Base-by-base conservation (phyloP, 2,797 vertebrate genomes). In the Enteromius thamalakanensis region DNA sequence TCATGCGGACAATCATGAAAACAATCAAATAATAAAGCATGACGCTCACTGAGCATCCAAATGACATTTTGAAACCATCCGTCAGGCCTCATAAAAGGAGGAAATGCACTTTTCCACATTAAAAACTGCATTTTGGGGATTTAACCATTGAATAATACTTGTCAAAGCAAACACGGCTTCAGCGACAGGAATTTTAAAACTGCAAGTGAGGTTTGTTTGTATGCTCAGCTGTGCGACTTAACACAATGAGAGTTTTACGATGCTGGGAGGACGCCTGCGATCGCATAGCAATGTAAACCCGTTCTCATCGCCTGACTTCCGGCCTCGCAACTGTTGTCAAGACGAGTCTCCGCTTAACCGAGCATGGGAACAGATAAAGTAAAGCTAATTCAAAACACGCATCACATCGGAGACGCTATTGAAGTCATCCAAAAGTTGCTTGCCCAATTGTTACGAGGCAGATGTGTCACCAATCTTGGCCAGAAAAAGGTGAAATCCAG, bases 221-320 rank as follows among this genome's bases (percentile, higher is more conserved):
- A 93, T 93, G 92, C 93, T 92, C 93, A 94, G 93, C 93, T 95
- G 92, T 87, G 90, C 84, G 78, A 91, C 87, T 85, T 88, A 87
- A 89, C 89, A 92, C 88, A 89, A 90, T 81, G 89, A 91, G 89
- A 85, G 87, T 89, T 92, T 93, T 89, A 91, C 81, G 88, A 88
- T 90, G 82, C 91, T 93, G 90, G 91, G 93, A 91, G 79, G 29
- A 76, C 79, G 86, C 91, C 90, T 92, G 91, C 89, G 89, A 93
- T 90, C 89, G 89, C 77, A 80, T 62, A 84, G 90, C 76, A 75
- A 91, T 90, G 91, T 91, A 90, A 91, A 86, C 86, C 32, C 89
- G 87, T 89, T 90, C 89, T 87, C 89, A 79, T 42, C 79, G 79
- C 86, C 85, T 47, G 83, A 88, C 89, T 93, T 93, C 93, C 91